Evolutionary conservation across 2,888 invertebrate species (phyloP).

Genomic region (Pteria penguin): DNA sequence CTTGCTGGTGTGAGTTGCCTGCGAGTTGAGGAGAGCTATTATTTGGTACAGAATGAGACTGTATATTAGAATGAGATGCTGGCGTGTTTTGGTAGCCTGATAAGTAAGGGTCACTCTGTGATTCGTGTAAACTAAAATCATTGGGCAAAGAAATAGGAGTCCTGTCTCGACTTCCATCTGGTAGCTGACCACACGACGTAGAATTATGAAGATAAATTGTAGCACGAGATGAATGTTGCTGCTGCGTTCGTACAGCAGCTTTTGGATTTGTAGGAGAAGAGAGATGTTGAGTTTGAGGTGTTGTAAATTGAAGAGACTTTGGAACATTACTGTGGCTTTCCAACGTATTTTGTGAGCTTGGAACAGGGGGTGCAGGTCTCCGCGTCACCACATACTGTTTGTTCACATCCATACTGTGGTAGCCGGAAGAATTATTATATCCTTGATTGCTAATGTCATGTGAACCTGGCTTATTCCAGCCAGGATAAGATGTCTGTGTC

Average conservation of each 20-base stretch:
- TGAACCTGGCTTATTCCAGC: neutral
- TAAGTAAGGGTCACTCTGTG: constrained; percentile 35
- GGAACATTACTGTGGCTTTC: constrained; percentile 26
- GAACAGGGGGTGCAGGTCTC: constrained; percentile 11
- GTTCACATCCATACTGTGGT: neutral
- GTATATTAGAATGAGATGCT: neutral
- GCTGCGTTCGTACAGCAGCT: constrained; percentile 3
- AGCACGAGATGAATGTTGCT: constrained; percentile 54
- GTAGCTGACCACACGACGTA: constrained; percentile 15
- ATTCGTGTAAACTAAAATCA: constrained; percentile 20
- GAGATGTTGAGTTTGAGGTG: constrained; percentile 25
- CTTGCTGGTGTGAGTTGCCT: neutral
- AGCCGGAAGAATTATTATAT: neutral
- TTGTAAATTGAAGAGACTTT: constrained; percentile 14
- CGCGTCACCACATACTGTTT: constrained; percentile 6
- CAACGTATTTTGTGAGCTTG: constrained; percentile 35
- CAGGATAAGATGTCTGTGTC: neutral
- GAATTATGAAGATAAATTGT: constrained; percentile 51
- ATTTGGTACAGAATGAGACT: too few relatives aligned
- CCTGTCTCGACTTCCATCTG: constrained; percentile 14
- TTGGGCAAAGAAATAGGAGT: constrained; percentile 20
- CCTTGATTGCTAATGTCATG: neutral
- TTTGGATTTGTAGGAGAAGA: constrained; percentile 25
- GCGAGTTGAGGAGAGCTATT: neutral
- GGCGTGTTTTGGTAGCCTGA: neutral